Evolutionary conservation across 2,113 vertebrate genomes (phyloP).

Genomic region (Lophius piscatorius): DNA sequence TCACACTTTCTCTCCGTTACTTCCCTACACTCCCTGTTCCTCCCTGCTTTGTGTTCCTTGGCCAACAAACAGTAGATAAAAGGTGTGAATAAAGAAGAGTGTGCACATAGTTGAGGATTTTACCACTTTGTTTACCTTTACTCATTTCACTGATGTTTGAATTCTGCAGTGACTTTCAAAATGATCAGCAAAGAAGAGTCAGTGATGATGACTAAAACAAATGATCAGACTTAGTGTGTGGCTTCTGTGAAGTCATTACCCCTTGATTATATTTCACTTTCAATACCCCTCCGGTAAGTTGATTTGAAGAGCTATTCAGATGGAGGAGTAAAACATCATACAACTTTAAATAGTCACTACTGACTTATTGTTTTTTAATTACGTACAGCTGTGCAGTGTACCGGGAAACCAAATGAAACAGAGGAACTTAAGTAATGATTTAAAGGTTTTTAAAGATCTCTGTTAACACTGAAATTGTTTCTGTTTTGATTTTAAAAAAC

Average conservation of each 20-base stretch:
- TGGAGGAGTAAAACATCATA: slow-evolving; percentile 9
- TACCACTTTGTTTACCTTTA: background rate
- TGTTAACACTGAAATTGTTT: background rate
- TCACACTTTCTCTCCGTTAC: slow-evolving; percentile 24
- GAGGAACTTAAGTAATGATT: too few species aligned
- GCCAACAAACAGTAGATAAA: background rate
- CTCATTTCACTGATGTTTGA: too few species aligned
- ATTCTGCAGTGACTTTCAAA: background rate
- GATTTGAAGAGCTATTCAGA: slow-evolving; percentile 11
- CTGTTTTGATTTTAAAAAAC: slow-evolving; percentile 15
- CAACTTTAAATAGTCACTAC: slow-evolving; percentile 7
- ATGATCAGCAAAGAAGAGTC: background rate
- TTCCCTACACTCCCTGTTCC: slow-evolving; percentile 1
- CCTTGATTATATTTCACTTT: slow-evolving; percentile 6
- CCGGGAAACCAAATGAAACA: slow-evolving; percentile 11
- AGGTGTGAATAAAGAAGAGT: background rate
- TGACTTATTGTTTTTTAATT: slow-evolving; percentile 21
- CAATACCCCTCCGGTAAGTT: slow-evolving; percentile 4
- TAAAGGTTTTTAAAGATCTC: slow-evolving; percentile 3
- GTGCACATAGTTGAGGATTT: background rate
- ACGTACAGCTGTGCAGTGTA: slow-evolving; percentile 5
- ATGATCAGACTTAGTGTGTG: slow-evolving; percentile 10
- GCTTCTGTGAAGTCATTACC: slow-evolving; percentile 1
- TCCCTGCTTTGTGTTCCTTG: slow-evolving; percentile 8
- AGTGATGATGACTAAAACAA: slow-evolving; percentile 16